Conservation (phyloP, 2,888 invertebrate genomes). For the Patella depressa region DNA sequence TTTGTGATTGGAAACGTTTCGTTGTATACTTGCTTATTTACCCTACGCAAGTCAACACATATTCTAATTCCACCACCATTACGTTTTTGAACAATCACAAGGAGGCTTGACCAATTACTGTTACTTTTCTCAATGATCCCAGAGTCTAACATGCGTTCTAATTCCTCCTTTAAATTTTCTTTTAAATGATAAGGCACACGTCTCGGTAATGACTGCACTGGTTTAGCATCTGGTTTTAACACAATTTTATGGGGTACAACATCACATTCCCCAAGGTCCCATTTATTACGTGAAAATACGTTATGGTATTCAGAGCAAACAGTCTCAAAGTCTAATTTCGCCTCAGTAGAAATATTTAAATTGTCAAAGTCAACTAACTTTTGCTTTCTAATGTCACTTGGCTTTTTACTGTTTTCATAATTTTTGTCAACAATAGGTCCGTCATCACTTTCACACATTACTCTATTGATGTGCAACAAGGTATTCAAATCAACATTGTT, state of each 20-base stretch:
- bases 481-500: neutral
- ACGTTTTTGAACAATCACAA: neutral
- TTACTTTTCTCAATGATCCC: neutral
- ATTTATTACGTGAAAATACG: neutral
- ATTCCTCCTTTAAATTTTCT: neutral
- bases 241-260: neutral
- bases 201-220: neutral
- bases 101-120: constrained; percentile 1
- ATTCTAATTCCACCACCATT: neutral
- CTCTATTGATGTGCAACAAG: neutral
- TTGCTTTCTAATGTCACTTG: neutral
- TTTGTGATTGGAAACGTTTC: constrained; percentile 1
- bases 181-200: neutral
- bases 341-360: neutral
- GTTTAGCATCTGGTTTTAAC: neutral
- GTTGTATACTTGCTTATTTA: constrained; percentile 1
- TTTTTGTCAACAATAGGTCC: neutral
- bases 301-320: neutral
- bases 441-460: neutral
- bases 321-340: neutral
- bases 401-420: neutral
- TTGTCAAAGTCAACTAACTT: neutral
- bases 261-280: neutral
- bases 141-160: neutral
- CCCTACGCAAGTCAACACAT: neutral